phyloP scores from a whole-genome alignment of 2,797 vertebrate genomes.

The Emydoidea blandingii region DNA sequence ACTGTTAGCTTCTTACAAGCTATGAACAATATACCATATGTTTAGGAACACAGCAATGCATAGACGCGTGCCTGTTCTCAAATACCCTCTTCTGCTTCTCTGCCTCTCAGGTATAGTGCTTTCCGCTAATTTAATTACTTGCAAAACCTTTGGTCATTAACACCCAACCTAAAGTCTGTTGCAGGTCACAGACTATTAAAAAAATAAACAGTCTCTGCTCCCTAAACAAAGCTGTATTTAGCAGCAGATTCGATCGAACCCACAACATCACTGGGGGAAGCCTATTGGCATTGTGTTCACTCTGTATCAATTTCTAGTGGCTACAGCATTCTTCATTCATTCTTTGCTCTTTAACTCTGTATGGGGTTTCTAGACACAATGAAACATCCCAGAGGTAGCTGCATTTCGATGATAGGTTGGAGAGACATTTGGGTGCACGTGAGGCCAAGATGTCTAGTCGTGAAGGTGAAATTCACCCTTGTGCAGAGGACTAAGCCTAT shows the following conservation, averaged over 20 bases:
- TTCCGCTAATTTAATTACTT: constrained; percentile 78
- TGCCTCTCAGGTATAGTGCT: constrained; percentile 72
- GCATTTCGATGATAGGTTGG: accelerated
- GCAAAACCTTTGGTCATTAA: constrained; percentile 82
- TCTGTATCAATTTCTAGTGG: not conserved
- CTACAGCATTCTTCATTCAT: not conserved
- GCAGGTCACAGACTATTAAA: constrained; percentile 77
- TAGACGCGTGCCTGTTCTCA: constrained; percentile 36
- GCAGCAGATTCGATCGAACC: not conserved
- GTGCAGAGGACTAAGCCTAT: not conserved
- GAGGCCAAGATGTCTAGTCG: not conserved
- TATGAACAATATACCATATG: accelerated
- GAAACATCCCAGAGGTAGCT: not conserved
- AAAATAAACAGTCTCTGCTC: constrained; percentile 64
- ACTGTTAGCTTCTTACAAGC: accelerated
- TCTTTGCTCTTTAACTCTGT: not conserved
- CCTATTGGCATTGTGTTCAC: not conserved
- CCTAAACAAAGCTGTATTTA: constrained; percentile 46
- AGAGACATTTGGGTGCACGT: accelerated
- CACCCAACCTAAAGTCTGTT: constrained; percentile 76
- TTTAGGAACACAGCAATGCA: not conserved
- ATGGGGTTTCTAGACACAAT: accelerated
- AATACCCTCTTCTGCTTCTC: not conserved
- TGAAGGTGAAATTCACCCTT: accelerated
- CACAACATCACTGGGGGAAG: not conserved